Evolutionary conservation across 2,797 vertebrate genomes (phyloP), one percentile per base, ranked within the genome.

Genomic region (Sebastes nivosus): DNA sequence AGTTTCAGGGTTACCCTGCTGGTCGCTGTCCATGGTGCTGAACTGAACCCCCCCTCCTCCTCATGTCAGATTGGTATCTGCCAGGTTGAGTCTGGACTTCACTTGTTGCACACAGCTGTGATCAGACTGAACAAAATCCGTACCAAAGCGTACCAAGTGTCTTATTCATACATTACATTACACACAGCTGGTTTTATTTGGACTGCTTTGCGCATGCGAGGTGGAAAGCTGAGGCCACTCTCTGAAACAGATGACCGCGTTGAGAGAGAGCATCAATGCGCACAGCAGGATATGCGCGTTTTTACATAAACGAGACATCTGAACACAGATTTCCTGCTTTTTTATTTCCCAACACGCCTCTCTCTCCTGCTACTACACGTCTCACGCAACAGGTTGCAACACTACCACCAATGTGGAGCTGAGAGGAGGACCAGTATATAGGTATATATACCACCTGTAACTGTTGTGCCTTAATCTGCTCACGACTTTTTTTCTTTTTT

Each of bases 181-280:
- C 67, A 57, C 36, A 30, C 54, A 25, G 32, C 22, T 54, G 83
- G 77, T 80, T 52, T 75, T 29, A 77, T 20, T 72, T 76, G 66
- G 85, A 66, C 38, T 64, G 65, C 1, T 88, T 74, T 90, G 92
- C 92, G 94, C 92, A 93, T 94, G 91, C 91, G 91, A 88, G 55
- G 67, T 82, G 71, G 30, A 52, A 58, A 60, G 29, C 89, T 20
- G 80, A 72, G 63, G 75, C 73, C 87, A 90, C 85, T 88, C 57
- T 64, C 71, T 77, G 27, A 55, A 81, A 82, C 87, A 82, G 80
- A 87, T 88, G 81, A 81, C 77, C 66, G 83, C 2, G 67, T 75
- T 4, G 67, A 38, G 12, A 36, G 12, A 78, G 79, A 83, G 80
- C 84, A 65, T 75, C 72, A 7, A 54, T 32, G 52, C 64, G 63